Evolutionary conservation across 2,797 vertebrate genomes (phyloP).

Genomic region (Huso huso): DNA sequence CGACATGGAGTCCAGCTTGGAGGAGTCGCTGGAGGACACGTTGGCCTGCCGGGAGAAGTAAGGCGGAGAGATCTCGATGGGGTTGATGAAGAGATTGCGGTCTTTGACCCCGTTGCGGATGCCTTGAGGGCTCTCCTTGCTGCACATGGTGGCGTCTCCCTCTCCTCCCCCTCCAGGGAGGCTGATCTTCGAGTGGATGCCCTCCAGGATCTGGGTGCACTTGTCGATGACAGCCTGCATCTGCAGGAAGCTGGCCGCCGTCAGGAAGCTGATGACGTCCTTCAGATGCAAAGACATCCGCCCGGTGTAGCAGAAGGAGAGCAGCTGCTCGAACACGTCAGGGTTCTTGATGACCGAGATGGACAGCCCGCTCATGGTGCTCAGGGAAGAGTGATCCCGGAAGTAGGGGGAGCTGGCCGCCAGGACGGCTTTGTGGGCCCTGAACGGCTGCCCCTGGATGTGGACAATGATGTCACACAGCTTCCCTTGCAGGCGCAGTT

Average conservation of each 20-base stretch:
- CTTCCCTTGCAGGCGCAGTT: constrained; percentile 92
- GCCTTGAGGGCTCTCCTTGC: constrained; percentile 62
- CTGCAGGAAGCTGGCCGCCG: constrained; percentile 95
- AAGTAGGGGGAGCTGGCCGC: constrained; percentile 97
- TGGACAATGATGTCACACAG: constrained; percentile 97
- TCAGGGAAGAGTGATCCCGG: constrained; percentile 92
- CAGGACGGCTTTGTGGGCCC: constrained; percentile 93
- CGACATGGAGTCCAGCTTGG: constrained; percentile 57
- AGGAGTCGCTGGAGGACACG: constrained; percentile 49
- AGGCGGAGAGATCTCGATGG: constrained; percentile 88
- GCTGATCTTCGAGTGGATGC: constrained; percentile 93
- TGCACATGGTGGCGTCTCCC: constrained; percentile 66
- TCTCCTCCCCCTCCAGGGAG: constrained; percentile 51
- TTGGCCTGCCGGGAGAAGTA: constrained; percentile 76
- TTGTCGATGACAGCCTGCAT: constrained; percentile 98
- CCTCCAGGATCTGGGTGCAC: constrained; percentile 94
- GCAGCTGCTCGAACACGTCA: constrained; percentile 91
- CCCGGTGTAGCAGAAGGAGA: constrained; percentile 97
- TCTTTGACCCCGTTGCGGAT: constrained; percentile 82
- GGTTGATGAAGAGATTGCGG: constrained; percentile 83
- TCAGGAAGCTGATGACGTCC: constrained; percentile 95
- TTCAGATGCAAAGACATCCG: constrained; percentile 94
- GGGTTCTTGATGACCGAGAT: constrained; percentile 98
- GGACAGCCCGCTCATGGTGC: constrained; percentile 97
- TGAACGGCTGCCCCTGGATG: constrained; percentile 95